These are phyloP conservation scores for Neogobius melanostomus DNA, from an alignment of 2,113 vertebrate species.

Conservation along the genomic window DNA sequence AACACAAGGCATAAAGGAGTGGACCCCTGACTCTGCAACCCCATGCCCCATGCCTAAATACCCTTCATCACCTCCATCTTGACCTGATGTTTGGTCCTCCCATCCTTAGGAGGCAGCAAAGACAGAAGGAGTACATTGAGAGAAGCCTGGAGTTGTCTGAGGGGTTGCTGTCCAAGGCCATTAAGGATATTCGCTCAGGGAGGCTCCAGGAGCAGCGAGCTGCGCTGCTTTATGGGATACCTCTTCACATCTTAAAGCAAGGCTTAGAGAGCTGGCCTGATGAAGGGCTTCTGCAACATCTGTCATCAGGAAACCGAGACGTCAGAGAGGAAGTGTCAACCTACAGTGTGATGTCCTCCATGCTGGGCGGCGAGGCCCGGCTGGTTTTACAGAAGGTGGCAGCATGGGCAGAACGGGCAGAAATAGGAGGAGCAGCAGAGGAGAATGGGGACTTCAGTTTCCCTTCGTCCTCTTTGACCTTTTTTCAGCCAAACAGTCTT, in stretches of 20 bases:
- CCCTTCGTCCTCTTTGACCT: slow-evolving; percentile 49
- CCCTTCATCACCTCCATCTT: slow-evolving; percentile 77
- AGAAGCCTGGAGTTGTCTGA: slow-evolving; percentile 99
- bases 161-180: slow-evolving; percentile 99
- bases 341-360: slow-evolving; percentile 67
- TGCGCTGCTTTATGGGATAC: slow-evolving; percentile 99
- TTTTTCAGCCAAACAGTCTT: slow-evolving; percentile 44
- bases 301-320: slow-evolving; percentile 80
- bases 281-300: slow-evolving; percentile 84
- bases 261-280: slow-evolving; percentile 91
- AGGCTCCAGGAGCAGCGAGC: slow-evolving; percentile 97
- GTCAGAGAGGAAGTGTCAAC: slow-evolving; percentile 82
- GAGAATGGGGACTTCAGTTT: slow-evolving; percentile 75
- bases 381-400: slow-evolving; percentile 95
- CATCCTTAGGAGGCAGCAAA: slow-evolving; percentile 94
- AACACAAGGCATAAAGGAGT: slow-evolving; percentile 99
- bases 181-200: slow-evolving; percentile 99
- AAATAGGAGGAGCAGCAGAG: slow-evolving; percentile 69
- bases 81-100: slow-evolving; percentile 96
- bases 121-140: slow-evolving; percentile 96
- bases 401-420: slow-evolving; percentile 81
- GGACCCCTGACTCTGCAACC: slow-evolving; percentile 97
- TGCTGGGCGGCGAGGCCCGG: slow-evolving; percentile 85
- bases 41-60: slow-evolving; percentile 82
- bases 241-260: slow-evolving; percentile 93